Percentiles rank a stretch among this genome's conserved stretches.
phyloP scores from a whole-genome alignment of 2,888 invertebrate genomes.

The Lissonota sp. region DNA sequence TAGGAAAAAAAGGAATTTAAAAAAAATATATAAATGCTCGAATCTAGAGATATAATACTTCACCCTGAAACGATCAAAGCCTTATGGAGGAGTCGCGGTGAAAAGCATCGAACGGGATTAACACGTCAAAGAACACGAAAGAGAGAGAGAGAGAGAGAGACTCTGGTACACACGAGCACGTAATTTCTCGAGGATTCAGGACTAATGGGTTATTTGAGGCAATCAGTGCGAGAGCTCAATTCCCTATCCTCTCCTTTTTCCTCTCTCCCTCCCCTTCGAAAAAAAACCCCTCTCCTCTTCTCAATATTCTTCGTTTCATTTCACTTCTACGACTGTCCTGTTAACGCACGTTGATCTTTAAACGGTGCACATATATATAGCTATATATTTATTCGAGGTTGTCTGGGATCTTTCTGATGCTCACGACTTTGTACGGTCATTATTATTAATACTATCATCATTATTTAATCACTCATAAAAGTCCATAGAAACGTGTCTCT shows the following conservation, averaged over 20 bases:
- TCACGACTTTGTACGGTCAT: conserved; percentile 48
- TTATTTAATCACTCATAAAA: conserved; percentile 59
- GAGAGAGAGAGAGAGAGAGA: conserved; percentile 9
- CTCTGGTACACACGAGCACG: conserved; percentile 55
- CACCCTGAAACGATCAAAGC: conserved; percentile 49
- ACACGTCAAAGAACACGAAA: conserved; percentile 77
- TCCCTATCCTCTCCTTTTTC: conserved; percentile 59
- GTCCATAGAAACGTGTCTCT: conserved; percentile 13
- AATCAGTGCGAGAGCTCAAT: conserved; percentile 75
- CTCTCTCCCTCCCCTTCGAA: conserved; percentile 41
- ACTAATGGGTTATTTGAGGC: conserved; percentile 81
- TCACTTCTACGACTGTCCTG: conserved; percentile 45
- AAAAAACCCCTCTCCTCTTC: conserved; percentile 12
- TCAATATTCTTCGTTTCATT: conserved; percentile 47
- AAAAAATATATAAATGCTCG: no score
- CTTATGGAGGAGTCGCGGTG: neutral
- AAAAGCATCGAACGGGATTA: conserved; percentile 72
- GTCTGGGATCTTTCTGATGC: conserved; percentile 45
- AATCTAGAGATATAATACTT: conserved; percentile 64
- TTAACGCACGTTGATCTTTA: conserved; percentile 55
- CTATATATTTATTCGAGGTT: conserved; percentile 18
- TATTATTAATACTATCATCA: conserved; percentile 64
- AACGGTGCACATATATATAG: conserved; percentile 39
- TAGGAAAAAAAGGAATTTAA: no score
- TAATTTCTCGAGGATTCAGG: conserved; percentile 78